phyloP scores from a whole-genome alignment of 2,113 vertebrate species.

The Laterallus jamaicensis region DNA sequence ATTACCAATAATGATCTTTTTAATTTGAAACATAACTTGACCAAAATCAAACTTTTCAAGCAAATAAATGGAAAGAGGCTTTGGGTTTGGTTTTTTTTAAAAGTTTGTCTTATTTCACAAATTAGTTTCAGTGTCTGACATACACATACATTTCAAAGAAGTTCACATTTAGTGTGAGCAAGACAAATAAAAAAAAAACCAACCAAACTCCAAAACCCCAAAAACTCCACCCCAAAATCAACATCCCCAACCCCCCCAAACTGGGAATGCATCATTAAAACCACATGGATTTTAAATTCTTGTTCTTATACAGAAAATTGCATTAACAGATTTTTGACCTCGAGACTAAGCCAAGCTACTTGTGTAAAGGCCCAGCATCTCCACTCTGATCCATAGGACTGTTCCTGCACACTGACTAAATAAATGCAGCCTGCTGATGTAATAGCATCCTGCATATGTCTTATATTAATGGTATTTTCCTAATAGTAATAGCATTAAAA shows the following conservation, averaged over 20 bases:
- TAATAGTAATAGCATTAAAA: conserved; percentile 64
- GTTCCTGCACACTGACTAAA: not conserved
- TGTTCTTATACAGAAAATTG: conserved; percentile 66
- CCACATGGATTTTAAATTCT: conserved; percentile 64
- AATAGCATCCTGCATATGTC: conserved; percentile 70
- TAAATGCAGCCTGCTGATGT: conserved; percentile 42
- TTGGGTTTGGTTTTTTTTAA: not conserved
- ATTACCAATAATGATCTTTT: conserved; percentile 17
- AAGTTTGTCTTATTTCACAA: not conserved
- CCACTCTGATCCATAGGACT: not conserved
- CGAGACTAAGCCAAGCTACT: conserved; percentile 53
- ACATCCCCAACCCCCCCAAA: not conserved
- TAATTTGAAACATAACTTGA: conserved; percentile 34
- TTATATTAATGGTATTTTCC: conserved; percentile 72
- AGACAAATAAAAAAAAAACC: not conserved
- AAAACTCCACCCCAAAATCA: not conserved
- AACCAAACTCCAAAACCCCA: not conserved
- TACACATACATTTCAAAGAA: not conserved
- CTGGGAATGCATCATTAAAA: conserved; percentile 53
- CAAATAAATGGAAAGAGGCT: not conserved
- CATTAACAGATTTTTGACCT: conserved; percentile 74
- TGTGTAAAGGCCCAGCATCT: conserved; percentile 33
- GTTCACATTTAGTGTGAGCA: not conserved
- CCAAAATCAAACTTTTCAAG: conserved; percentile 33
- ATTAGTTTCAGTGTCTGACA: not conserved